Conservation (phyloP, 2,113 vertebrate species). For the Spermophilus dauricus region DNA sequence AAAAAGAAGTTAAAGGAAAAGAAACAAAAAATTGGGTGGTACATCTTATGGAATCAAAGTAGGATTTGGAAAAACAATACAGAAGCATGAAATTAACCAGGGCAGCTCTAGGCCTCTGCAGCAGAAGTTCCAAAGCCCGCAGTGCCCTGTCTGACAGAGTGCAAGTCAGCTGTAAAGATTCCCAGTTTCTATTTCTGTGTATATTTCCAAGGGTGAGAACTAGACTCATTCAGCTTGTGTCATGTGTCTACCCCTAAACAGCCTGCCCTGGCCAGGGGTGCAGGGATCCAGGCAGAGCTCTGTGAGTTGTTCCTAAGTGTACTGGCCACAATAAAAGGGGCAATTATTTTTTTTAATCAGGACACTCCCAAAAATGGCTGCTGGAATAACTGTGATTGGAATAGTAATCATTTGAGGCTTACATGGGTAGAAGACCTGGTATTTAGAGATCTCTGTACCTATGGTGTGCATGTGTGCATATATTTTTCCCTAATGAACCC, state of each 20-base stretch:
- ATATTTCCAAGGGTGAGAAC: not conserved
- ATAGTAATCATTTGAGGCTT: not conserved
- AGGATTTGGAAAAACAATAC: not conserved
- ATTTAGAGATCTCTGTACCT: not conserved
- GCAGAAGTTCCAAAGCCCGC: not conserved
- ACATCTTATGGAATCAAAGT: not conserved
- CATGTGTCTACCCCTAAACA: not conserved
- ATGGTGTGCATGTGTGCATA: fast-evolving
- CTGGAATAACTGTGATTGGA: not conserved
- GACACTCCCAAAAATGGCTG: not conserved
- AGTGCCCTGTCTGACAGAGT: not conserved
- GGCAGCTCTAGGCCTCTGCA: not conserved
- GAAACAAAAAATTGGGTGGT: not conserved
- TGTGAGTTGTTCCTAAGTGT: not conserved
- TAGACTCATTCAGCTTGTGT: not conserved
- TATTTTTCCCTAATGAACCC: not conserved
- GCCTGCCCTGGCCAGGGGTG: not conserved
- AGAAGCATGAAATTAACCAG: not conserved
- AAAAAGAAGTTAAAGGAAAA: not conserved
- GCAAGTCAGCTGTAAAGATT: not conserved
- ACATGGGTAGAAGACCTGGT: not conserved
- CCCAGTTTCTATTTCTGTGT: not conserved
- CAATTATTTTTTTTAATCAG: not conserved
- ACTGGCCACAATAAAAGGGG: not conserved
- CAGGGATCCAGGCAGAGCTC: fast-evolving